Evolutionary conservation across 2,797 vertebrate species (phyloP), one percentile per base, ranked within the genome.

Genomic region (Chelon labrosus): DNA sequence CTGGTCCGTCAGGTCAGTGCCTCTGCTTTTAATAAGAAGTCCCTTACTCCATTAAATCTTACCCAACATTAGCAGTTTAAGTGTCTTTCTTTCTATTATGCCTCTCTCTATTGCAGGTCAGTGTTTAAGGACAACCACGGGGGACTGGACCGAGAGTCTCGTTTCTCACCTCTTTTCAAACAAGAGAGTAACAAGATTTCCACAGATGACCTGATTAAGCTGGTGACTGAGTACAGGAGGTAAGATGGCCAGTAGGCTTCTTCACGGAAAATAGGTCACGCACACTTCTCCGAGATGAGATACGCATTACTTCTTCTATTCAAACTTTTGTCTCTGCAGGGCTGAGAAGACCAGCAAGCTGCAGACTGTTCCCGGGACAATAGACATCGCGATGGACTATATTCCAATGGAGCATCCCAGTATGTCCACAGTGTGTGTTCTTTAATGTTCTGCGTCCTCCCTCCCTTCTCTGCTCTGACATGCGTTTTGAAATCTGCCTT

Each of bases 141-240:
- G 42, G 97, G 94, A 1, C 88, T 99, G 92, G 98, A 99, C 91
- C 94, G 96, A 91, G 98, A 99, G 52, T 96, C 96, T 4, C 93
- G 98, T 75, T 99, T 99, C 91, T 99, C 98, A 13, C 97, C 97
- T 10, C 92, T 99, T 51, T 99, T 98, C 91, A 97, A 97, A 85
- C 98, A 99, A 92, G 98, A 99, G 91, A 97, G 96, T 91, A 99
- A 90, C 93, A 99, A 98, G 89, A 97, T 99, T 91, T 97, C 96
- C 82, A 95, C 96, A 4, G 98, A 99, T 71, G 98, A 99, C 57
- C 93, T 99, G 75, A 94, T 99, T 61, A 99, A 98, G 87, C 91
- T 98, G 65, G 94, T 98, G 56, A 90, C 95, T 22, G 98, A 99
- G 85, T 99, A 96, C 83, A 96, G 95, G 89, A 96, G 96, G 98